phyloP scores from a whole-genome alignment of 2,888 invertebrate species.

The Schrankia costaestrigalis region DNA sequence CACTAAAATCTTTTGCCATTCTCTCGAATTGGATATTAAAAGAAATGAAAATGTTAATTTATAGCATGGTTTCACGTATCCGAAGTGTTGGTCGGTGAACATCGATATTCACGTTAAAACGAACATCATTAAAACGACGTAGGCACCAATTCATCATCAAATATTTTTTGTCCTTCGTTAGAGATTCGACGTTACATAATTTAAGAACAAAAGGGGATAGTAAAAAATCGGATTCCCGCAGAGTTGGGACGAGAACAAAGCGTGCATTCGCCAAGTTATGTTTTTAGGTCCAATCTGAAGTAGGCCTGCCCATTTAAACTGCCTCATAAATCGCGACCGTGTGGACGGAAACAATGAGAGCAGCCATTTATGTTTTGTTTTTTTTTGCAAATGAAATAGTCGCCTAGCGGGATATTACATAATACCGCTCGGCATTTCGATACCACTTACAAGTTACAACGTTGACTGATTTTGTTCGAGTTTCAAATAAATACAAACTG shows the following conservation, averaged over 20 bases:
- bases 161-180: slow-evolving; percentile 52
- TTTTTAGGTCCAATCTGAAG: slow-evolving; percentile 55
- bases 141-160: slow-evolving; percentile 55
- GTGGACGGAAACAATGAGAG: slow-evolving; percentile 67
- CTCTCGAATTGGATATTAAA: slow-evolving; percentile 33
- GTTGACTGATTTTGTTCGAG: slow-evolving; percentile 33
- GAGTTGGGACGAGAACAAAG: slow-evolving; percentile 65
- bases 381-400: slow-evolving; percentile 45
- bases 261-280: slow-evolving; percentile 58
- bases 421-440: slow-evolving; percentile 46
- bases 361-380: slow-evolving; percentile 49
- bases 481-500: slow-evolving; percentile 33
- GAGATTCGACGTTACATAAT: slow-evolving; percentile 66
- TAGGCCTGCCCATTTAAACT: slow-evolving; percentile 60
- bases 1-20: slow-evolving; percentile 48
- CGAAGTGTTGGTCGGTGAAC: slow-evolving; percentile 12
- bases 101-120: slow-evolving; percentile 14
- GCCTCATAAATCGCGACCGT: slow-evolving; percentile 70
- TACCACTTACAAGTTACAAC: slow-evolving; percentile 39
- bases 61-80: slow-evolving; percentile 28
- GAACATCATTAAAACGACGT: slow-evolving; percentile 41
- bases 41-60: slow-evolving; percentile 28
- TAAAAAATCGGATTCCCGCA: slow-evolving; percentile 59
- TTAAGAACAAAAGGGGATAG: slow-evolving; percentile 69
- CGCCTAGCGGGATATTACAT: slow-evolving; percentile 55